A percentile compares a stretch with the other conserved stretches of the same genome.
Conservation (phyloP, 2,113 vertebrate genomes). For the Aegithalos caudatus region DNA sequence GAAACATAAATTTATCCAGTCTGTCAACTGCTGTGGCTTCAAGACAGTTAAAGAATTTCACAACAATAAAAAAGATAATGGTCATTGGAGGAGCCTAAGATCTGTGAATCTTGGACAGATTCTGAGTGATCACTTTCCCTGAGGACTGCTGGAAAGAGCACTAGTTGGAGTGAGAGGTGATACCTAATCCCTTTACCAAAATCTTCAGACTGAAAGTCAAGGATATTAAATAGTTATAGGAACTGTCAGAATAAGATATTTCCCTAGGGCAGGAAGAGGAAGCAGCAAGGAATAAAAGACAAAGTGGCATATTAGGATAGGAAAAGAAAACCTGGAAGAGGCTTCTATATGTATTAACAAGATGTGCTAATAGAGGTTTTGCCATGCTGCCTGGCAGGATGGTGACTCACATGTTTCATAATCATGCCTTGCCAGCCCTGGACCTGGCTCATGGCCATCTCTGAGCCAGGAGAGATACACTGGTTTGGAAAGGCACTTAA, state of each 20-base stretch:
- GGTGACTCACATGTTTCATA: neutral
- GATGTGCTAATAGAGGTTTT: neutral
- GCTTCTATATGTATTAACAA: neutral
- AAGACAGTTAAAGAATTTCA: neutral
- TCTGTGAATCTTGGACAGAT: neutral
- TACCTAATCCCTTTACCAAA: neutral
- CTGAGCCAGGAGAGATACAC: neutral
- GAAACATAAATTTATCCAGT: neutral
- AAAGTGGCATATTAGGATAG: neutral
- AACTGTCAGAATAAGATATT: neutral
- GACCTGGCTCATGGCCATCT: neutral
- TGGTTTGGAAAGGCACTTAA: neutral
- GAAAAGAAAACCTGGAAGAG: neutral
- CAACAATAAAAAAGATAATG: neutral
- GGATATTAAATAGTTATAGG: neutral
- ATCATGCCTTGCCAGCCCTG: neutral
- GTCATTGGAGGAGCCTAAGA: neutral
- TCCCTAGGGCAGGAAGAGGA: neutral
- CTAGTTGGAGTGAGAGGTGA: neutral
- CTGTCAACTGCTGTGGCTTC: accelerated
- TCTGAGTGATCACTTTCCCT: neutral
- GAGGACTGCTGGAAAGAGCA: neutral
- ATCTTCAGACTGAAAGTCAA: neutral
- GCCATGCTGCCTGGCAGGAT: neutral
- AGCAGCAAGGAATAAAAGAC: neutral